phyloP scores from a whole-genome alignment of 2,113 vertebrate species.

The Pseudorasbora parva region DNA sequence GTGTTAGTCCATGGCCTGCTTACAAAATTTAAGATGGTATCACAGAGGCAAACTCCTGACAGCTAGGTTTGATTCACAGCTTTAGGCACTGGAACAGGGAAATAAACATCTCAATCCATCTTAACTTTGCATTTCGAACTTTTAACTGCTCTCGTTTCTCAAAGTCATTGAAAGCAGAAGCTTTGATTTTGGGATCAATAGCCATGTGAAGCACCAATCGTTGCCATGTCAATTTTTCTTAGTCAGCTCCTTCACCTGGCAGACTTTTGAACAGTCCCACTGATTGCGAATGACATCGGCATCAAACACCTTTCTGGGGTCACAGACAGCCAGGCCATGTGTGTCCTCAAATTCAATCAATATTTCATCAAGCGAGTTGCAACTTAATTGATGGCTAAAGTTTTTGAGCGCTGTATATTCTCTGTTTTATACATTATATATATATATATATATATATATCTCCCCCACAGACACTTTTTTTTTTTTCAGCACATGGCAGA shows the following conservation, averaged over 20 bases:
- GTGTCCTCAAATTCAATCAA: constrained; percentile 11
- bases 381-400: constrained; percentile 1
- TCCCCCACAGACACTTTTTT: too few species aligned
- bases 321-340: background rate
- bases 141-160: constrained; percentile 45
- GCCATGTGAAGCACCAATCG: background rate
- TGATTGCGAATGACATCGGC: background rate
- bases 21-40: background rate
- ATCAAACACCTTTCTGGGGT: constrained; percentile 11
- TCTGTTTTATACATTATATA: too few species aligned
- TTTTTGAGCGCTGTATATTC: background rate
- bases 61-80: background rate
- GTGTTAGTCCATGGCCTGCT: background rate
- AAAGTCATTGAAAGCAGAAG: constrained; percentile 22
- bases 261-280: background rate
- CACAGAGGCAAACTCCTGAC: background rate
- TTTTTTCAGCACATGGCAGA: too few species aligned
- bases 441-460: too few species aligned
- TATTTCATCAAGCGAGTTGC: background rate
- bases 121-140: constrained; percentile 10
- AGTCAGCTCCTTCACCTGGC: constrained; percentile 23
- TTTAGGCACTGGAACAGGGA: background rate
- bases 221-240: constrained; percentile 25
- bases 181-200: constrained; percentile 50
- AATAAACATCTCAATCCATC: constrained; percentile 40